Conservation (phyloP, 1,140 invertebrate genomes). For the Drosophila pachea region DNA sequence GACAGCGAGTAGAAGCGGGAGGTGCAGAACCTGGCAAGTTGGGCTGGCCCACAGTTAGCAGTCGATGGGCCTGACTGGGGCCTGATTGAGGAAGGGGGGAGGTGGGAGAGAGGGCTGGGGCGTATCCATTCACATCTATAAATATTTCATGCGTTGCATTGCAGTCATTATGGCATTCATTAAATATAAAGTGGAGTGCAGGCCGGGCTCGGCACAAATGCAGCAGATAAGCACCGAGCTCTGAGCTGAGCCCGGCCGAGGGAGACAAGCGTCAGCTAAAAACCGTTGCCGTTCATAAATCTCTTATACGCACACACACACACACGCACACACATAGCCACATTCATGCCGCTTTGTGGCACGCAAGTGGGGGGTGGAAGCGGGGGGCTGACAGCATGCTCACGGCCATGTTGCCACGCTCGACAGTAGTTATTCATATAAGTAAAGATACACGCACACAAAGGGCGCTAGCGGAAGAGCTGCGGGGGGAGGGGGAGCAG, state of each 20-base stretch:
- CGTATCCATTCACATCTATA: slow-evolving; percentile 61
- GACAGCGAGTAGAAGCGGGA: too few species aligned
- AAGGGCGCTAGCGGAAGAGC: neutral
- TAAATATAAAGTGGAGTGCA: slow-evolving; percentile 64
- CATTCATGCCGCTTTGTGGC: slow-evolving; percentile 16
- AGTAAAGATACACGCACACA: slow-evolving; percentile 25
- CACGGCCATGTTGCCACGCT: slow-evolving; percentile 42
- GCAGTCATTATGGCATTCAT: slow-evolving; percentile 77
- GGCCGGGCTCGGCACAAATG: slow-evolving; percentile 27
- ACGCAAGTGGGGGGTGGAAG: neutral
- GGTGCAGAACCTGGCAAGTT: slow-evolving; percentile 18
- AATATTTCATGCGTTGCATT: slow-evolving; percentile 75
- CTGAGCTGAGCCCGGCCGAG: slow-evolving; percentile 6
- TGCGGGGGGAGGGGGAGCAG: slow-evolving; percentile 14
- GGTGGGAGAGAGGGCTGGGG: neutral
- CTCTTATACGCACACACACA: slow-evolving; percentile 27
- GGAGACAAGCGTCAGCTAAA: slow-evolving; percentile 61
- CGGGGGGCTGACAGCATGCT: slow-evolving; percentile 16
- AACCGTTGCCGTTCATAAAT: slow-evolving; percentile 67
- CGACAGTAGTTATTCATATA: slow-evolving; percentile 73
- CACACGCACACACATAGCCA: neutral
- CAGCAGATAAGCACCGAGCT: slow-evolving; percentile 25
- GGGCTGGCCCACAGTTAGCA: neutral
- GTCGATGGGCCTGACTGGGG: too few species aligned
- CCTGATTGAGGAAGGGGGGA: too few species aligned